Percentiles rank a stretch among this genome's conserved stretches.
These are phyloP conservation scores for Gymnosoma rotundatum DNA, from an alignment of 2,888 invertebrate species.

Conservation along the genomic window DNA sequence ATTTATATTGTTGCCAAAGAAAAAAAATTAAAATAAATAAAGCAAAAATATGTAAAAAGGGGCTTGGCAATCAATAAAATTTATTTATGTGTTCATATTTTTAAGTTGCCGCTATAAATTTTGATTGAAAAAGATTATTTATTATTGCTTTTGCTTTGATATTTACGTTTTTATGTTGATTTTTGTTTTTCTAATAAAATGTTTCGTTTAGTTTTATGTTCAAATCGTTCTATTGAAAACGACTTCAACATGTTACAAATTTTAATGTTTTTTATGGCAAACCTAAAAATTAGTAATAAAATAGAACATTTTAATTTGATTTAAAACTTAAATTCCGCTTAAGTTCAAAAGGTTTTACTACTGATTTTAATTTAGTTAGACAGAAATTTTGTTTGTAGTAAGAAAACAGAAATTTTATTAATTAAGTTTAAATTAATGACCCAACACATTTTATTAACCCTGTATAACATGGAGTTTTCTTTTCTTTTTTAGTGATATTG, in stretches of 20 bases:
- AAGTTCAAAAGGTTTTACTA: conserved; percentile 64
- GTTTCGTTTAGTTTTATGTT: conserved; percentile 58
- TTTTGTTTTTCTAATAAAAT: conserved; percentile 13
- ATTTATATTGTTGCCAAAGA: conserved; percentile 42
- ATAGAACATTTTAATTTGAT: neutral
- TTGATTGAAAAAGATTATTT: conserved; percentile 72
- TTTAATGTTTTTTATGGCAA: conserved; percentile 32
- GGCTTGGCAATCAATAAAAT: conserved; percentile 67
- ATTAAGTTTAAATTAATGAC: conserved; percentile 34
- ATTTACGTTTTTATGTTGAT: conserved; percentile 16
- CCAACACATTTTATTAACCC: conserved; percentile 6
- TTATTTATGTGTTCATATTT: conserved; percentile 58
- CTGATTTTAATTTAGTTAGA: conserved; percentile 36
- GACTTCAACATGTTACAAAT: conserved; percentile 51
- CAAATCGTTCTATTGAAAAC: conserved; percentile 48
- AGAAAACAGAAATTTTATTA: conserved; percentile 6
- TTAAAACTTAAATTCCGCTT: conserved; percentile 16
- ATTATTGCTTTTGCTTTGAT: conserved; percentile 62
- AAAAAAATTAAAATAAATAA: conserved; percentile 46
- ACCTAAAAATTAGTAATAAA: conserved; percentile 40
- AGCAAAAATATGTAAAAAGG: conserved; percentile 52
- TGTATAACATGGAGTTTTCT: neutral
- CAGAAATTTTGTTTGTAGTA: conserved; percentile 9
- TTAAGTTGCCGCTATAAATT: conserved; percentile 69
- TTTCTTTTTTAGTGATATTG: neutral